Evolutionary conservation across 2,888 invertebrate species (phyloP).

Genomic region (Drosophila lacicola): DNA sequence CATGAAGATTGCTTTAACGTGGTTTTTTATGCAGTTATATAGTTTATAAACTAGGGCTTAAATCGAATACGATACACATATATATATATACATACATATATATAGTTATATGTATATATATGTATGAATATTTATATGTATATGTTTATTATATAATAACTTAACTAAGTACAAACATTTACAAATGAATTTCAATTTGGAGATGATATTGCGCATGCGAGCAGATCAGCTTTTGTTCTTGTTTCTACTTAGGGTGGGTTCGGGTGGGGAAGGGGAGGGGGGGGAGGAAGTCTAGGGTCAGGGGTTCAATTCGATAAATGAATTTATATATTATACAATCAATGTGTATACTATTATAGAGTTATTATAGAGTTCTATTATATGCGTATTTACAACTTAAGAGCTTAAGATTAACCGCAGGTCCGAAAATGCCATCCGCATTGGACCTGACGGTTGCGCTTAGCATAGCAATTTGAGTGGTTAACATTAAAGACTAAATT

Average conservation of each 20-base stretch:
- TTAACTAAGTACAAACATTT: constrained; percentile 52
- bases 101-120: neutral
- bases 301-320: neutral
- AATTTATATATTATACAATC: constrained; percentile 18
- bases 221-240: constrained; percentile 1
- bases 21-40: constrained; percentile 1
- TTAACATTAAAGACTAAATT: constrained; percentile 20
- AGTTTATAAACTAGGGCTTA: constrained; percentile 35
- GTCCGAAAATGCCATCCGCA: constrained; percentile 1
- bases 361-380: constrained; percentile 1
- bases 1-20: constrained; percentile 7
- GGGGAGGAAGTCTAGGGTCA: neutral
- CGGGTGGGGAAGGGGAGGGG: too few relatives aligned
- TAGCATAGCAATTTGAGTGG: neutral
- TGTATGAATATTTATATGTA: constrained; percentile 10
- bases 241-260: neutral
- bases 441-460: neutral
- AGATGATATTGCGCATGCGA: neutral
- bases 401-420: constrained; percentile 25
- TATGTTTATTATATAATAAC: constrained; percentile 10
- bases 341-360: neutral
- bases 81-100: constrained; percentile 13
- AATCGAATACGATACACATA: constrained; percentile 13
- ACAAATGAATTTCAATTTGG: constrained; percentile 30
- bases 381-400: constrained; percentile 66